Evolutionary conservation across 2,797 vertebrate species (phyloP).

Genomic region (Odontamblyopus rebecca): DNA sequence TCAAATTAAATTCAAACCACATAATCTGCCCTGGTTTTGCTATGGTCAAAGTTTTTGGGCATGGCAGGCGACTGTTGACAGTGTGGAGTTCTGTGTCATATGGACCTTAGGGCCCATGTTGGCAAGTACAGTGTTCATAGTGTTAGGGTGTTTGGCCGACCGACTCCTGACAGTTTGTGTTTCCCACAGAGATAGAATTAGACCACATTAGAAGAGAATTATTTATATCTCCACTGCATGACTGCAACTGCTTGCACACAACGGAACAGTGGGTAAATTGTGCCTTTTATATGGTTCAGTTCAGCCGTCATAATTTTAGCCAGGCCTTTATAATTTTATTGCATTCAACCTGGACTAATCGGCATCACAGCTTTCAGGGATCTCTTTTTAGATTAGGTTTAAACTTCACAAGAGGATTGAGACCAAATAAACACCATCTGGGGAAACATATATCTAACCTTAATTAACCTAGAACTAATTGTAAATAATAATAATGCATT

Average conservation of each 20-base stretch:
- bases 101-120: conserved; percentile 6
- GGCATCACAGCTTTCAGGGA: neutral
- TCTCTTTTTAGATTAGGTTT: neutral
- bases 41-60: conserved; percentile 33
- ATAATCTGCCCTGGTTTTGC: neutral
- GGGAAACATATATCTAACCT: too few relatives aligned
- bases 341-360: neutral
- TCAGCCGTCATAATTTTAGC: conserved; percentile 31
- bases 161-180: conserved; percentile 52
- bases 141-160: conserved; percentile 43
- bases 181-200: conserved; percentile 63
- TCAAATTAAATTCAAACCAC: neutral
- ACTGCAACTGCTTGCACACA: conserved; percentile 24
- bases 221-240: conserved; percentile 54
- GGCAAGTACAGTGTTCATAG: conserved; percentile 11
- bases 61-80: conserved; percentile 35
- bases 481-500: too few relatives aligned
- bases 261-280: conserved; percentile 42
- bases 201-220: conserved; percentile 57
- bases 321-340: conserved; percentile 23
- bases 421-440: too few relatives aligned
- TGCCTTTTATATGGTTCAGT: conserved; percentile 44
- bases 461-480: too few relatives aligned
- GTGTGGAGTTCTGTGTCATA: conserved; percentile 50
- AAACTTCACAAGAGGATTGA: too few relatives aligned